Conservation (phyloP, 2,797 vertebrate genomes). For the Rhinatrema bivittatum region DNA sequence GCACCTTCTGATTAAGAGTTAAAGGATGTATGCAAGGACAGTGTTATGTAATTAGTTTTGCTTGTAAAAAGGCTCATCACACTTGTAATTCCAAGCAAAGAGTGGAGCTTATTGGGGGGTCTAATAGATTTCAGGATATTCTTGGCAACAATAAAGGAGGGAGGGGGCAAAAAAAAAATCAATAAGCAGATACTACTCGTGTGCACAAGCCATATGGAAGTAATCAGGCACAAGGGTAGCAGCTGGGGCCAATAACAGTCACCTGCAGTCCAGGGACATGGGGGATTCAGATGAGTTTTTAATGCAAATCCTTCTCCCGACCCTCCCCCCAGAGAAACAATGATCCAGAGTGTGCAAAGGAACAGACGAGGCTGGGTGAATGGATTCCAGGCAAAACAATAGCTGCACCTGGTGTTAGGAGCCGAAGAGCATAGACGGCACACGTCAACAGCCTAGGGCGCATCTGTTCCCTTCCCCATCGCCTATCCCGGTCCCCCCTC, state of each 20-base stretch:
- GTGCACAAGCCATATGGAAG: slow-evolving; percentile 83
- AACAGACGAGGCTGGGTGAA: slow-evolving; percentile 66
- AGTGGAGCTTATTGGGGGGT: slow-evolving; percentile 26
- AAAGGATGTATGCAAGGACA: slow-evolving; percentile 25
- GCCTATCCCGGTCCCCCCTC: slow-evolving; percentile 44
- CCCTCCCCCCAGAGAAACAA: no score
- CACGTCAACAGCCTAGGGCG: slow-evolving; percentile 66
- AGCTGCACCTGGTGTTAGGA: slow-evolving; percentile 87
- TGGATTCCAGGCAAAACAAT: slow-evolving; percentile 74
- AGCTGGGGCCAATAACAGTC: slow-evolving; percentile 97
- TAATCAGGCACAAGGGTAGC: slow-evolving; percentile 91
- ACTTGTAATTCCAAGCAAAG: slow-evolving; percentile 41
- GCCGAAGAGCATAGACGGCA: slow-evolving; percentile 47
- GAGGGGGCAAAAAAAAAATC: slow-evolving; percentile 20
- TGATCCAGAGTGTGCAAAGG: slow-evolving; percentile 61
- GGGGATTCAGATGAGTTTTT: slow-evolving; percentile 60
- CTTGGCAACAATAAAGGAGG: slow-evolving; percentile 31
- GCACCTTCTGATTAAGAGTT: slow-evolving; percentile 43
- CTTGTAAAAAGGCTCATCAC: slow-evolving; percentile 56
- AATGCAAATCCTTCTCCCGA: no score
- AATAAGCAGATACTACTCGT: slow-evolving; percentile 54
- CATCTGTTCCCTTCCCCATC: slow-evolving; percentile 77
- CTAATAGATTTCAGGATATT: slow-evolving; percentile 57
- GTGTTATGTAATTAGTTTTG: slow-evolving; percentile 48
- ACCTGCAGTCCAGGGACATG: slow-evolving; percentile 83